Percentiles rank a stretch among this genome's conserved stretches.
phyloP scores from a whole-genome alignment of 2,113 vertebrate species.

The Aix galericulata region DNA sequence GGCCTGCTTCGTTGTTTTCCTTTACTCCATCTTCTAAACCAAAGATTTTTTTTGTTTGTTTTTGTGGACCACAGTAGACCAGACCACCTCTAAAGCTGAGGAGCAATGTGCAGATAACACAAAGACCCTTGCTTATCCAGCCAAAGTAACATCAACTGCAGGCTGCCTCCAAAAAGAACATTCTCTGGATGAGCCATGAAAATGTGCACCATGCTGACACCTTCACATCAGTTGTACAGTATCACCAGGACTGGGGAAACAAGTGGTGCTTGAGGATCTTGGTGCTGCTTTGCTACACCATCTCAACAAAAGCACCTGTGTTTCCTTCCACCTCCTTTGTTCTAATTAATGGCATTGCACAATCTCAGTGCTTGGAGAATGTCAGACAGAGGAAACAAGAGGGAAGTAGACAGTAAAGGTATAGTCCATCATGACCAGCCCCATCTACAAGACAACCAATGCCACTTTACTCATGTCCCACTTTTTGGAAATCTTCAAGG shows the following conservation, averaged over 20 bases:
- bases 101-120: accelerated
- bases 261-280: neutral
- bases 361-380: neutral
- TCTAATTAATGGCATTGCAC: neutral
- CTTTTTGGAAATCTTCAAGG: neutral
- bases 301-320: neutral
- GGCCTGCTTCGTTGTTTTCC: neutral
- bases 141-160: neutral
- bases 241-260: neutral
- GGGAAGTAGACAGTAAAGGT: neutral
- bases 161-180: neutral
- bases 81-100: neutral
- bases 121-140: neutral
- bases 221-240: neutral
- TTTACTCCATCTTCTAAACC: neutral
- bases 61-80: neutral
- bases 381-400: neutral
- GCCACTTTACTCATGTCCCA: neutral
- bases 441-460: neutral
- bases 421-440: neutral
- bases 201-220: neutral
- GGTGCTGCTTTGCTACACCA: neutral
- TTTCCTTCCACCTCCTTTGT: neutral
- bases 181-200: neutral
- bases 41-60: neutral